A percentile compares a stretch with the other conserved stretches of the same genome.
Conservation (phyloP, 1,140 invertebrate genomes). For the Psix sp. region DNA sequence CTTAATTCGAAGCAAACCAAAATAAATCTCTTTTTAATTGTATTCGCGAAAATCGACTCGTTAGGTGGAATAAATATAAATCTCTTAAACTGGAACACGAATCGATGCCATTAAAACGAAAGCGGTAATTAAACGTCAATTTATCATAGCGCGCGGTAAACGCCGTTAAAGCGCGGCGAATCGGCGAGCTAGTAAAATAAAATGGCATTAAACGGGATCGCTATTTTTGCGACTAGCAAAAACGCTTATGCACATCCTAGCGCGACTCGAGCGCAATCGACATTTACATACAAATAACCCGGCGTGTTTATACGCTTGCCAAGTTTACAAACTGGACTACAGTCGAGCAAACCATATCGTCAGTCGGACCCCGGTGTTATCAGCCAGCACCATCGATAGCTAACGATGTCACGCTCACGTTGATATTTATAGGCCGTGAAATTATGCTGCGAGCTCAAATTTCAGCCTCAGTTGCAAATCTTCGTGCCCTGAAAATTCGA, state of each 20-base stretch:
- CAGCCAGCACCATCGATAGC: slow-evolving; percentile 48
- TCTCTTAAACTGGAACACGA: slow-evolving; percentile 9
- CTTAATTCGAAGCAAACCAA: too few relatives aligned
- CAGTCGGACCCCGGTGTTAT: slow-evolving; percentile 49
- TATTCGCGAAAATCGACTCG: too few relatives aligned
- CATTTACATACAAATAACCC: slow-evolving; percentile 72
- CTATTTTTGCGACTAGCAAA: slow-evolving; percentile 55
- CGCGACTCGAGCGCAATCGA: slow-evolving; percentile 48
- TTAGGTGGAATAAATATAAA: slow-evolving; percentile 7
- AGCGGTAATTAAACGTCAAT: slow-evolving; percentile 33
- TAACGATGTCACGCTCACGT: slow-evolving; percentile 55
- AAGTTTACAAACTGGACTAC: slow-evolving; percentile 62
- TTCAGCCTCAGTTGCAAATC: slow-evolving; percentile 43
- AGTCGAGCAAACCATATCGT: slow-evolving; percentile 56
- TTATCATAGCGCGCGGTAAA: slow-evolving; percentile 16
- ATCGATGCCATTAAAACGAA: slow-evolving; percentile 4
- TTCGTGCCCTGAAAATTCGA: slow-evolving; percentile 42
- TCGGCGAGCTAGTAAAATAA: slow-evolving; percentile 48
- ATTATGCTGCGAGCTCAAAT: slow-evolving; percentile 49
- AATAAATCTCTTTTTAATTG: too few relatives aligned
- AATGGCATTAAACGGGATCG: slow-evolving; percentile 46
- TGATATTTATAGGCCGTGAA: slow-evolving; percentile 58
- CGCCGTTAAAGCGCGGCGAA: slow-evolving; percentile 31
- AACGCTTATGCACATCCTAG: slow-evolving; percentile 47
- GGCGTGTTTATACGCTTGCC: slow-evolving; percentile 63